phyloP scores from a whole-genome alignment of 2,113 vertebrate species.

The Aythya baeri region DNA sequence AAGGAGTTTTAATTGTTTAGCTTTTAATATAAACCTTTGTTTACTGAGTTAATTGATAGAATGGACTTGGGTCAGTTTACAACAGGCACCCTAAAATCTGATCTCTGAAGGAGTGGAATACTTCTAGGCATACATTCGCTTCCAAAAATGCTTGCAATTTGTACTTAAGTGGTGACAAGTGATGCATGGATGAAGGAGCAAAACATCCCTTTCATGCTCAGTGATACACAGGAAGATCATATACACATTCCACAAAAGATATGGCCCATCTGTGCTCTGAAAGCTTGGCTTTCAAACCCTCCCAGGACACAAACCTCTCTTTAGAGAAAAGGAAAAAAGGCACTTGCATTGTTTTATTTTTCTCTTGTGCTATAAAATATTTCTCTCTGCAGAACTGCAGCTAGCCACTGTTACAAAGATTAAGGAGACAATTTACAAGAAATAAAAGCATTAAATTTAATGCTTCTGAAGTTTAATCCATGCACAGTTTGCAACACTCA shows the following conservation, averaged over 20 bases:
- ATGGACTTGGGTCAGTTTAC: background rate
- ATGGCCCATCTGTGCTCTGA: background rate
- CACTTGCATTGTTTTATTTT: background rate
- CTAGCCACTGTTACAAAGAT: background rate
- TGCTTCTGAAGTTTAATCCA: background rate
- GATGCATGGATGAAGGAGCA: constrained; percentile 1
- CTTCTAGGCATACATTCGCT: background rate
- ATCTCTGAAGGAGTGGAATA: background rate
- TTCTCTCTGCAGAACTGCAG: background rate
- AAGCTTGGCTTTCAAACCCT: background rate
- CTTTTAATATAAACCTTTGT: background rate
- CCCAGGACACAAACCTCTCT: background rate
- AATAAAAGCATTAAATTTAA: constrained; percentile 31
- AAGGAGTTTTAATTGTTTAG: background rate
- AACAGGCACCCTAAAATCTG: background rate
- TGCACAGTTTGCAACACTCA: background rate
- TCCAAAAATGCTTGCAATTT: constrained; percentile 23
- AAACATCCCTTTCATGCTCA: background rate
- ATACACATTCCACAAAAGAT: background rate
- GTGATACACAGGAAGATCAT: background rate
- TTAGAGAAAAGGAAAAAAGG: background rate
- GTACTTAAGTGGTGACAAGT: background rate
- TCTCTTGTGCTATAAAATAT: background rate
- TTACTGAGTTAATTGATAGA: background rate
- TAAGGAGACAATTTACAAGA: background rate